Evolutionary conservation across 1,140 invertebrate species (phyloP), one percentile per base, ranked within the genome.

Genomic region (Oncopeltus fasciatus): DNA sequence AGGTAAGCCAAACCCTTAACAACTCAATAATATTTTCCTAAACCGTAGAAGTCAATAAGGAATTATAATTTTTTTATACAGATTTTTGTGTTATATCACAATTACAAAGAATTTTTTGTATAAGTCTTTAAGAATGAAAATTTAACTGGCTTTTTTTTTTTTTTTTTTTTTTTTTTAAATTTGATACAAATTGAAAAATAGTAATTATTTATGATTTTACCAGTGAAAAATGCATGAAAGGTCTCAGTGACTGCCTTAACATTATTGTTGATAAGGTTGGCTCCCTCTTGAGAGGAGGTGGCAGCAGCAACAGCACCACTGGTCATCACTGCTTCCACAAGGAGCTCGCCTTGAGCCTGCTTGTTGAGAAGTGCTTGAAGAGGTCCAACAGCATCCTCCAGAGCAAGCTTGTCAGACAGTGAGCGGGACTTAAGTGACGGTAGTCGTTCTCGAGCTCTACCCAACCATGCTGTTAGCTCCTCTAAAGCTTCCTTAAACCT

Each of bases 401-500:
- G 86, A 1, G 89, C 86, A 51, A 92, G 70, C 74, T 92, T 90
- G 68, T 94, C 91, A 69, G 87, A 87, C 0, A 93, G 72, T 11
- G 87, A 83, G 66, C 86, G 81, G 65, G 92, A 90, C 70, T 89
- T 90, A 61, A 92, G 76, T 3, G 88, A 84, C 12, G 90, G 90
- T 66, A 94, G 83, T 70, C 92, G 93, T 74, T 94, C 91, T 61
- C 90, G 80, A 5, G 90, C 86, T 65, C 90, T 77, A 57, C 80
- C 87, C 62, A 94, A 77, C 88, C 91, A 94, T 38, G 81, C 80
- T 43, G 86, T 83, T 4, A 95, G 74, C 72, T 93, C 89, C 71
- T 95, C 90, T 66, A 89, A 85, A 44, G 89, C 87, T 75, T 92
- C 89, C 72, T 92, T 93, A 67, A 92, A 94, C 21, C 84, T 72